phyloP scores from a whole-genome alignment of 2,888 invertebrate species.

The Harpagoxenus sublaevis region DNA sequence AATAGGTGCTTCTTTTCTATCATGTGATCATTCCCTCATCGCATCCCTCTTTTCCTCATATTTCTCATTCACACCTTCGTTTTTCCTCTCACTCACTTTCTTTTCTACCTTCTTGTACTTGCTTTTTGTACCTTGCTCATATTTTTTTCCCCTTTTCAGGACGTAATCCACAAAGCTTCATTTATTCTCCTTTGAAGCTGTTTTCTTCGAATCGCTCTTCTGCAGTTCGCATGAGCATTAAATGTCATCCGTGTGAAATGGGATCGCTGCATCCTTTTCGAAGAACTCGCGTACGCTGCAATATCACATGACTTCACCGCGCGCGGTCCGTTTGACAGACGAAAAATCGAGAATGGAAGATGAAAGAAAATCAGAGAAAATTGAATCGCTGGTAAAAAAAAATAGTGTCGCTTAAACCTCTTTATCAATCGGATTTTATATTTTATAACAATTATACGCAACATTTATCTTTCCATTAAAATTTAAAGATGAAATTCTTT shows the following conservation, averaged over 20 bases:
- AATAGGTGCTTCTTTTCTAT: constrained; percentile 63
- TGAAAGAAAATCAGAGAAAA: constrained; percentile 37
- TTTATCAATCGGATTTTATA: not conserved
- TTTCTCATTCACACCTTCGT: constrained; percentile 28
- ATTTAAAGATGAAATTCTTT: not conserved
- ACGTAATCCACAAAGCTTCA: constrained; percentile 59
- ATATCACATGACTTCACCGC: constrained; percentile 38
- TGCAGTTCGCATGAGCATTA: constrained; percentile 69
- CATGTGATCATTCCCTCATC: constrained; percentile 48
- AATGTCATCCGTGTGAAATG: constrained; percentile 63
- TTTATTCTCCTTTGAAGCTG: constrained; percentile 67
- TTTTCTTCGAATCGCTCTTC: constrained; percentile 68
- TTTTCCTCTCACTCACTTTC: constrained; percentile 20
- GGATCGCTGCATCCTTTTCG: constrained; percentile 52
- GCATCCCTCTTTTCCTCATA: constrained; percentile 27
- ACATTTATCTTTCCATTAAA: not conserved
- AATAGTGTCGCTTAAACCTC: not conserved
- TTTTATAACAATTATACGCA: not conserved
- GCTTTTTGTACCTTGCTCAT: not conserved
- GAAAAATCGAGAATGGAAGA: constrained; percentile 29
- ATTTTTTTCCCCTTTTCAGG: constrained; percentile 13
- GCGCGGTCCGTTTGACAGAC: constrained; percentile 25
- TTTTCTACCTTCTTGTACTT: constrained; percentile 2
- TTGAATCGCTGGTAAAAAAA: constrained; percentile 7
- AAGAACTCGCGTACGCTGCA: constrained; percentile 30